These are phyloP conservation scores for Oenanthe oenanthe DNA, from an alignment of 2,113 vertebrate genomes.

Conservation along the genomic window DNA sequence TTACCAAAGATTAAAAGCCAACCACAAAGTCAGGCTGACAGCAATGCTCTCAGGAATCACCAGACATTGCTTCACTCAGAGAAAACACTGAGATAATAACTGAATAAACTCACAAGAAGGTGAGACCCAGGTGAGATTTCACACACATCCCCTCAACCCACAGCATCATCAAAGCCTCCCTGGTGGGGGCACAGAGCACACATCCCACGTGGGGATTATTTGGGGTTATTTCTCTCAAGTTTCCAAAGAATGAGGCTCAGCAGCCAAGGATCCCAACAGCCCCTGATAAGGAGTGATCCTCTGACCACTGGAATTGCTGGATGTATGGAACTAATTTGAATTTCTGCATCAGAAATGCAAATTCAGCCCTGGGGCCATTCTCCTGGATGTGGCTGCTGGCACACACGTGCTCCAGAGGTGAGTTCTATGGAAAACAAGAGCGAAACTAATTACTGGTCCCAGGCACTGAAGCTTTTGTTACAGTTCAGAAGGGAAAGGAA, in stretches of 20 bases:
- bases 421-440: background rate
- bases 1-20: background rate
- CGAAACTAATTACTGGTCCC: background rate
- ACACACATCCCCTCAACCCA: rapidly evolving
- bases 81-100: background rate
- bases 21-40: background rate
- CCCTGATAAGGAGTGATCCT: background rate
- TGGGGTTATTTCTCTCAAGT: background rate
- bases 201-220: background rate
- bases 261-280: background rate
- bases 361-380: background rate
- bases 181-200: background rate
- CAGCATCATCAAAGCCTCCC: background rate
- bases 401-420: background rate
- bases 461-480: background rate
- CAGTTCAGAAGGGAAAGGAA: background rate
- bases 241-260: background rate
- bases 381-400: background rate
- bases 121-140: background rate
- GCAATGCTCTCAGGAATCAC: background rate
- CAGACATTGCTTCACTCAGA: rapidly evolving
- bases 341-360: conserved; percentile 37
- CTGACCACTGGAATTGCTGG: background rate
- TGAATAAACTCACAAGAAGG: background rate
- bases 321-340: background rate